Evolutionary conservation across 2,888 invertebrate genomes (phyloP), one percentile per base, ranked within the genome.

Genomic region (Lissocephala sabroskyi): DNA sequence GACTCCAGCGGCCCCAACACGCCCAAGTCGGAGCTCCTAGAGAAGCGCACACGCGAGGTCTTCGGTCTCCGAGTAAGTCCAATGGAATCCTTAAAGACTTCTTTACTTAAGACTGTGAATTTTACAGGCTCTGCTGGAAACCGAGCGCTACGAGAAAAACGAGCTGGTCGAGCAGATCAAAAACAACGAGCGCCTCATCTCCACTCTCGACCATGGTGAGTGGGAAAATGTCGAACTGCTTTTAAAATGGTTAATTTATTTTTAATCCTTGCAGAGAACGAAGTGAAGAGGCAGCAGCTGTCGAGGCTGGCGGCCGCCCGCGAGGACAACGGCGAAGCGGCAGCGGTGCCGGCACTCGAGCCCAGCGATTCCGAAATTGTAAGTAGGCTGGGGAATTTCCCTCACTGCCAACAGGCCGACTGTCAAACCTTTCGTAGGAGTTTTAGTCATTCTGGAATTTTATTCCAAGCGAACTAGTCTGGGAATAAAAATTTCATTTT

Each of bases 131-230:
- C 67, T 68, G 59, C 54, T 85, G 14, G 83, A 82, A 35, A 80
- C 81, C 1, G 82, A 83, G 41, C 61, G 73, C 1, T 84, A 84
- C 58, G 84, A 84, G 16, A 83, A 79, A 26, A 67, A 60, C 4
- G 49, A 79, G 0, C 43, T 84, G 0, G 84, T 84, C 49, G 61
- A 78, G 7, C 79, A 83, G 57, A 58, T 82, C 1, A 62, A 71
- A 35, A 77, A 80, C 41, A 71, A 74, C 48, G 79, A 83, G 18
- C 71, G 76, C 3, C 59, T 45, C 0, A 62, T 74, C 23, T 5
- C 3, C 3, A 23, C 23, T 23, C 23, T 23, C 7, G 23, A 7
- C 23, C 23, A 23, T n/a, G n/a, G n/a, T n/a, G n/a, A n/a, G n/a
- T n/a, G n/a, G n/a, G n/a, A n/a, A n/a, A n/a, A n/a, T n/a, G n/a